Evolutionary conservation across 2,797 vertebrate genomes (phyloP).

Genomic region (Coranthus polyacanthus): DNA sequence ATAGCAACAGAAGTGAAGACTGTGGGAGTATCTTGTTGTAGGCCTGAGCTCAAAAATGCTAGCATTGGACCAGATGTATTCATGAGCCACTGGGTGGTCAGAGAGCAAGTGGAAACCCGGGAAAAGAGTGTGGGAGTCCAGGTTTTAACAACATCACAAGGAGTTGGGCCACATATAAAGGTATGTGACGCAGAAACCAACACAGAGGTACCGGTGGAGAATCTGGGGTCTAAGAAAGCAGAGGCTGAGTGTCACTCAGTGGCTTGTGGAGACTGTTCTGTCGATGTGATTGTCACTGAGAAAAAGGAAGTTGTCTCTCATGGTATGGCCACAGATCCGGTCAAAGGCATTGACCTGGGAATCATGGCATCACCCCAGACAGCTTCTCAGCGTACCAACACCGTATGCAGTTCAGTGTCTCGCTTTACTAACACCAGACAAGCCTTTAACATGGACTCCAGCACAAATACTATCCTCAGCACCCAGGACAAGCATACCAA

Average conservation of each 20-base stretch:
- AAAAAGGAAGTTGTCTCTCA: conserved; percentile 83
- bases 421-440: conserved; percentile 87
- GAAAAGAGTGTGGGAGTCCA: conserved; percentile 84
- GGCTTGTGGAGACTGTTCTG: conserved; percentile 88
- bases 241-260: conserved; percentile 78
- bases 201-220: conserved; percentile 76
- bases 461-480: conserved; percentile 87
- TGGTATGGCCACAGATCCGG: conserved; percentile 82
- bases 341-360: conserved; percentile 79
- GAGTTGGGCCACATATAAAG: conserved; percentile 79
- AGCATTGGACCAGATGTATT: conserved; percentile 86
- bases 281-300: conserved; percentile 78
- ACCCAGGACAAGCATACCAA: conserved; percentile 91
- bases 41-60: conserved; percentile 62
- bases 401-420: conserved; percentile 79
- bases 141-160: conserved; percentile 75
- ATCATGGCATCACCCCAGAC: conserved; percentile 86
- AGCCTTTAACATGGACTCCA: conserved; percentile 80
- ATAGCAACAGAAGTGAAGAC: conserved; percentile 60
- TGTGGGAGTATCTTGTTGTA: conserved; percentile 87
- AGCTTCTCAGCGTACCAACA: conserved; percentile 86
- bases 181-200: conserved; percentile 85
- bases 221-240: conserved; percentile 38
- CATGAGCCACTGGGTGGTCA: conserved; percentile 89
- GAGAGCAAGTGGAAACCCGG: conserved; percentile 81